A percentile compares a stretch with the other conserved stretches of the same genome.
Conservation (phyloP, 2,888 invertebrate species). For the Cerceris ruficornis region DNA sequence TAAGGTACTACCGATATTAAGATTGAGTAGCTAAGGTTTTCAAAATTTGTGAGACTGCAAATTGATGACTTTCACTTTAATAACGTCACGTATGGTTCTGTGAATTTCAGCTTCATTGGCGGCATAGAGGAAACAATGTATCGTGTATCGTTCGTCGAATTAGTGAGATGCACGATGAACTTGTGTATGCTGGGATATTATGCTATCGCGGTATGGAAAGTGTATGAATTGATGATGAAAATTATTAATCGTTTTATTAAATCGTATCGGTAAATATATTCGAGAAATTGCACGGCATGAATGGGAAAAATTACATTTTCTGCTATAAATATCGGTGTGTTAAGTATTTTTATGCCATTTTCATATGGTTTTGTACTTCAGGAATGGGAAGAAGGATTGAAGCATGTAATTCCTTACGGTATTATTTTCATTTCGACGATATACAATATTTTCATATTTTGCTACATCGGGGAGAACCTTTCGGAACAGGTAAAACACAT, state of each 20-base stretch:
- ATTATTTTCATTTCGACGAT: constrained; percentile 48
- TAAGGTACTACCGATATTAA: too few relatives aligned
- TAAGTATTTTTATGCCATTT: not conserved
- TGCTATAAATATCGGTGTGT: too few relatives aligned
- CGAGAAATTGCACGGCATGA: not conserved
- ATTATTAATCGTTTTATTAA: not conserved
- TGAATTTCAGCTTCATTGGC: constrained; percentile 65
- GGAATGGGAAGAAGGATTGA: constrained; percentile 47
- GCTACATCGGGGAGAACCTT: constrained; percentile 60
- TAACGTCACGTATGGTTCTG: not conserved
- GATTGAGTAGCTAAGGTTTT: too few relatives aligned
- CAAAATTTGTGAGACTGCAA: too few relatives aligned
- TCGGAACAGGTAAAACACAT: constrained; percentile 55
- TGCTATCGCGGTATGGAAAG: constrained; percentile 68
- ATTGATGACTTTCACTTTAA: too few relatives aligned
- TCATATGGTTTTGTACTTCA: constrained; percentile 19
- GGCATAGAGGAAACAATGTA: constrained; percentile 68
- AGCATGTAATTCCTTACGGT: constrained; percentile 32
- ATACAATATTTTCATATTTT: constrained; percentile 60
- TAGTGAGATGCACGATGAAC: constrained; percentile 74
- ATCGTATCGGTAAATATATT: not conserved
- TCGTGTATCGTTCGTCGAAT: constrained; percentile 72
- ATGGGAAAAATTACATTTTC: too few relatives aligned
- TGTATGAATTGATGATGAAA: not conserved
- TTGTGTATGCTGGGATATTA: constrained; percentile 76